These are phyloP conservation scores for Mamestra configurata DNA, from an alignment of 1,140 invertebrate genomes.

Conservation along the genomic window DNA sequence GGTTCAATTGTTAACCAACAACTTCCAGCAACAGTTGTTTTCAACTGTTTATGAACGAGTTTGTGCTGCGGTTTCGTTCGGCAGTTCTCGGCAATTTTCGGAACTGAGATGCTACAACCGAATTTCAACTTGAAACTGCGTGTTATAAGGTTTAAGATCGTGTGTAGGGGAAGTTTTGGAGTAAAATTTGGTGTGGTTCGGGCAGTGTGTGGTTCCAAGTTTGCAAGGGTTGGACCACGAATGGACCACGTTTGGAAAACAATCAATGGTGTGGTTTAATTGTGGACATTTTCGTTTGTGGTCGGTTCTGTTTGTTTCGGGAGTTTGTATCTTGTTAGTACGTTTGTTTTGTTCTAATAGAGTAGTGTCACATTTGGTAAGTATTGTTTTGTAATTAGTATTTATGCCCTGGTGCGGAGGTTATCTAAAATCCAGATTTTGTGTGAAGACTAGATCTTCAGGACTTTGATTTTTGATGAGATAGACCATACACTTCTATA, in stretches of 20 bases:
- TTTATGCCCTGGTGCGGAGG: not conserved
- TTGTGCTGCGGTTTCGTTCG: slow-evolving; percentile 50
- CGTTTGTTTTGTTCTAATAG: not conserved
- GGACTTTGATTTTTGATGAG: too few relatives aligned
- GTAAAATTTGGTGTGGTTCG: slow-evolving; percentile 52
- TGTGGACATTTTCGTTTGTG: slow-evolving; percentile 45
- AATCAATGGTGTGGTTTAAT: slow-evolving; percentile 61
- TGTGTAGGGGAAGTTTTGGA: not conserved
- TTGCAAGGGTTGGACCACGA: slow-evolving; percentile 64
- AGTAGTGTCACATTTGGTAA: not conserved
- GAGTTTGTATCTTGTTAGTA: slow-evolving; percentile 19
- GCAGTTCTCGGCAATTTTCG: slow-evolving; percentile 41
- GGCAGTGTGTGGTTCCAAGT: slow-evolving; percentile 59
- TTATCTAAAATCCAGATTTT: too few relatives aligned
- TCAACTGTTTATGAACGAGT: slow-evolving; percentile 49
- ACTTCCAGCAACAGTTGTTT: slow-evolving; percentile 60
- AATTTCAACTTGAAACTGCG: not conserved
- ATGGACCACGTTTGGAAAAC: slow-evolving; percentile 72
- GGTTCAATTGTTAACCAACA: slow-evolving; percentile 42
- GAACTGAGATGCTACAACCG: not conserved
- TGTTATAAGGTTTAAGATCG: slow-evolving; percentile 47
- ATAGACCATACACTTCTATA: too few relatives aligned
- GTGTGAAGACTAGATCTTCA: too few relatives aligned
- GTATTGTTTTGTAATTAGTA: not conserved
- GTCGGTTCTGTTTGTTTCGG: not conserved